Conservation (phyloP, 2,797 vertebrate genomes). For the Eulemur mongoz region DNA sequence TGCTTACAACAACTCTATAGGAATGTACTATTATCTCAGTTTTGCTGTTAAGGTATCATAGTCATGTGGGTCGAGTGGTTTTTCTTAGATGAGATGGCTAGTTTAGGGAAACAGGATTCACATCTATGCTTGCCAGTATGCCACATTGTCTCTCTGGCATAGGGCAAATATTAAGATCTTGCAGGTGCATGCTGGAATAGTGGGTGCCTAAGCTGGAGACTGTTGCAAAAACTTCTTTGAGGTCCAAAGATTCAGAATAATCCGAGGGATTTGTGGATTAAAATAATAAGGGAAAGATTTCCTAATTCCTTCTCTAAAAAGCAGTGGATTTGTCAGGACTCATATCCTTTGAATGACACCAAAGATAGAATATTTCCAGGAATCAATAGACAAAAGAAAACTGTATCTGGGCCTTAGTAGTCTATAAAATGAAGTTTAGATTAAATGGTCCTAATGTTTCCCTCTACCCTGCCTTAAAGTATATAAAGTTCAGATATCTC, state of each 20-base stretch:
- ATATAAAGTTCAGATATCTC: not conserved
- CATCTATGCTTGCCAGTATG: rapidly evolving
- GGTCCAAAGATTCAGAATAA: not conserved
- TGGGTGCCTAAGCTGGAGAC: not conserved
- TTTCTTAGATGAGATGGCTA: not conserved
- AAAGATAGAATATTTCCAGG: not conserved
- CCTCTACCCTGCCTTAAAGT: not conserved
- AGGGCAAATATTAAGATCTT: not conserved
- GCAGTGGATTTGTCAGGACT: not conserved
- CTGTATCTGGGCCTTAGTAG: not conserved
- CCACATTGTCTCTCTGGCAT: not conserved
- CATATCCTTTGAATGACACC: not conserved
- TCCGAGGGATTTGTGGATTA: not conserved
- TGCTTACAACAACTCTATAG: not conserved
- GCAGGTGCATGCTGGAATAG: not conserved
- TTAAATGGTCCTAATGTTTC: not conserved
- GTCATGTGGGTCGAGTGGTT: not conserved
- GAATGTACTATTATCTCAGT: not conserved
- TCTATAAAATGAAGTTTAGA: constrained; percentile 25
- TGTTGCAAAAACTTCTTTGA: not conserved
- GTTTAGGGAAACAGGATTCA: not conserved
- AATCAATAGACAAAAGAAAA: not conserved
- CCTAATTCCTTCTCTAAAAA: not conserved
- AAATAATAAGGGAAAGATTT: not conserved
- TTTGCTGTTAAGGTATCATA: not conserved